A percentile compares a stretch with the other conserved stretches of the same genome.
Conservation (phyloP, 2,888 invertebrate genomes). For the Nysson spinosus region DNA sequence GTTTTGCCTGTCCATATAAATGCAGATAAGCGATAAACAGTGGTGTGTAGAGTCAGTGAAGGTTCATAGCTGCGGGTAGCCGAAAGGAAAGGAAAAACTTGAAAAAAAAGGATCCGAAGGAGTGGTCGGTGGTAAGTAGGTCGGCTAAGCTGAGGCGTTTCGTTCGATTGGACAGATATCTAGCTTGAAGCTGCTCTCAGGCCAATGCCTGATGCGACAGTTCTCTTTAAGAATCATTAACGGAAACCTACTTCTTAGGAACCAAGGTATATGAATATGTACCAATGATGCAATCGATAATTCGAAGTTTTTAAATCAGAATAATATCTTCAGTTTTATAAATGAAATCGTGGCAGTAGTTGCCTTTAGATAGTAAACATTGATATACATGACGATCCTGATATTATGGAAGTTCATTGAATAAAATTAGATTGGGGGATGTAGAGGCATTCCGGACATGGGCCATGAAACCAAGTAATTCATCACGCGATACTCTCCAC, state of each 20-base stretch:
- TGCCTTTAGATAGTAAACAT: no score
- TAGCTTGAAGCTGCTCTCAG: slow-evolving; percentile 25
- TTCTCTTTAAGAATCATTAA: no score
- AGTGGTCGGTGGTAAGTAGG: slow-evolving; percentile 66
- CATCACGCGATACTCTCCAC: slow-evolving; percentile 11
- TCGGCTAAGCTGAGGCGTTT: slow-evolving; percentile 56
- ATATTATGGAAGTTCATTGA: background rate
- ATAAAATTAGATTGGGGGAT: slow-evolving; percentile 8
- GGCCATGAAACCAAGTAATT: slow-evolving; percentile 15
- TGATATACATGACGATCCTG: no score
- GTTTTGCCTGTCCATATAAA: background rate
- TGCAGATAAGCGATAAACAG: slow-evolving; percentile 30
- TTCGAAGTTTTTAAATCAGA: no score
- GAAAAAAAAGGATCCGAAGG: slow-evolving; percentile 60
- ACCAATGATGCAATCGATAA: no score
- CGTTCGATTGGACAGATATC: slow-evolving; percentile 48
- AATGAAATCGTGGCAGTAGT: no score
- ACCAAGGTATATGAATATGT: no score
- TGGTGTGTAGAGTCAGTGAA: slow-evolving; percentile 6
- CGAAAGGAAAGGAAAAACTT: slow-evolving; percentile 59
- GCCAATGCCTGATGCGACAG: slow-evolving; percentile 27
- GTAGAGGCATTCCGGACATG: slow-evolving; percentile 9
- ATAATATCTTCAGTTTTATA: no score
- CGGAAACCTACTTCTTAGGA: no score
- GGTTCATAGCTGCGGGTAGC: slow-evolving; percentile 28